phyloP scores from a whole-genome alignment of 2,797 vertebrate species.

The Sparidentex hasta region DNA sequence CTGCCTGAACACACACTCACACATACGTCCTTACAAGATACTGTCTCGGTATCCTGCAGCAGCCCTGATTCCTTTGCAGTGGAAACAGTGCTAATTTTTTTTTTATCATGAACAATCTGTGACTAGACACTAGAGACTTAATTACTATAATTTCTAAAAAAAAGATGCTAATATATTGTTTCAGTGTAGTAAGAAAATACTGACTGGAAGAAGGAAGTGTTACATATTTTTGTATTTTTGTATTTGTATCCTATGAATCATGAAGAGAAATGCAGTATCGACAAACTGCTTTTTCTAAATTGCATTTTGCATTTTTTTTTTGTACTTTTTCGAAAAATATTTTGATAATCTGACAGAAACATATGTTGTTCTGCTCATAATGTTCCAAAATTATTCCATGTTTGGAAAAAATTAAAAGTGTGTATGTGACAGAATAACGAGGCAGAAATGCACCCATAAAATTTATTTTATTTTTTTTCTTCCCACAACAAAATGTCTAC shows the following conservation, averaged over 20 bases:
- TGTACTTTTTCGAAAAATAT: constrained; percentile 1
- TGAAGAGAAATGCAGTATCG: neutral
- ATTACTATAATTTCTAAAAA: constrained; percentile 16
- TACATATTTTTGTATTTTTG: neutral
- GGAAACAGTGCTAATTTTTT: constrained; percentile 2
- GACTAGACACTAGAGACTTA: neutral
- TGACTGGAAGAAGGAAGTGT: neutral
- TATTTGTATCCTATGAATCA: neutral
- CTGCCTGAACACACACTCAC: neutral
- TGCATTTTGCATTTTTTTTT: neutral
- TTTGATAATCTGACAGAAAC: neutral
- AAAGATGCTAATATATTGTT: constrained; percentile 20
- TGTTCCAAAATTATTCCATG: neutral
- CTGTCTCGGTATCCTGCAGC: neutral
- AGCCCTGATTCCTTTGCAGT: constrained; percentile 10
- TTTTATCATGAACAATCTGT: constrained; percentile 1
- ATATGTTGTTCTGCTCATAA: no score
- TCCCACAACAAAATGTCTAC: constrained; percentile 95
- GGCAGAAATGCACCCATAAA: constrained; percentile 89
- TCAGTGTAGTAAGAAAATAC: neutral
- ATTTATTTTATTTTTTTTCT: constrained; percentile 92
- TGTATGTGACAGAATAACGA: constrained; percentile 64
- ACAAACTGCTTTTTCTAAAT: constrained; percentile 6
- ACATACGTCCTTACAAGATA: constrained; percentile 7
- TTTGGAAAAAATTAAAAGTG: constrained; percentile 20